Evolutionary conservation across 2,113 vertebrate genomes (phyloP).

Genomic region (Leuciscus idus): DNA sequence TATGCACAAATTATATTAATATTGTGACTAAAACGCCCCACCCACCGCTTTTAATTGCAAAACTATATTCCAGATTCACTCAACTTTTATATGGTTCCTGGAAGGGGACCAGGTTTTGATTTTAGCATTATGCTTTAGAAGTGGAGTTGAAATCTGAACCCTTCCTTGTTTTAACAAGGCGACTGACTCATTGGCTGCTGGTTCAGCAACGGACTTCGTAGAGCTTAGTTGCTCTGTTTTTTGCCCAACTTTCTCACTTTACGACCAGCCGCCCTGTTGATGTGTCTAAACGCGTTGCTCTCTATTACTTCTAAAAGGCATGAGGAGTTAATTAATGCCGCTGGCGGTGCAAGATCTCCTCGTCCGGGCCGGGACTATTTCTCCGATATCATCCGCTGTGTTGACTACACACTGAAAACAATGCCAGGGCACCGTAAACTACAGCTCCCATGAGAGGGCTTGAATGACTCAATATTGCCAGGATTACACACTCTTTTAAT

Average conservation of each 20-base stretch:
- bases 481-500: constrained; percentile 38
- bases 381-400: constrained; percentile 66
- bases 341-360: constrained; percentile 34
- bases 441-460: constrained; percentile 21
- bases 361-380: constrained; percentile 61
- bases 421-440: constrained; percentile 52
- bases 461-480: constrained; percentile 6
- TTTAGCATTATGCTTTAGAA: constrained; percentile 51
- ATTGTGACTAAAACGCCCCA: constrained; percentile 17
- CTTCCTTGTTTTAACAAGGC: constrained; percentile 41
- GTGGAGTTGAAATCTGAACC: constrained; percentile 40
- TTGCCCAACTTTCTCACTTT: constrained; percentile 23
- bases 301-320: constrained; percentile 62
- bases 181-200: constrained; percentile 41
- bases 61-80: constrained; percentile 48
- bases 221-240: constrained; percentile 34
- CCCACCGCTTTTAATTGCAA: constrained; percentile 44
- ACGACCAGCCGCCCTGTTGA: constrained; percentile 45
- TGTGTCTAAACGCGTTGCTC: constrained; percentile 51
- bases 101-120: constrained; percentile 41
- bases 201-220: constrained; percentile 35
- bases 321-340: constrained; percentile 58
- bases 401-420: constrained; percentile 68
- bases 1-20: constrained; percentile 50
- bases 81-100: constrained; percentile 53